Base-by-base conservation (phyloP, 2,797 vertebrate species). In the Anabacerthia variegaticeps region DNA sequence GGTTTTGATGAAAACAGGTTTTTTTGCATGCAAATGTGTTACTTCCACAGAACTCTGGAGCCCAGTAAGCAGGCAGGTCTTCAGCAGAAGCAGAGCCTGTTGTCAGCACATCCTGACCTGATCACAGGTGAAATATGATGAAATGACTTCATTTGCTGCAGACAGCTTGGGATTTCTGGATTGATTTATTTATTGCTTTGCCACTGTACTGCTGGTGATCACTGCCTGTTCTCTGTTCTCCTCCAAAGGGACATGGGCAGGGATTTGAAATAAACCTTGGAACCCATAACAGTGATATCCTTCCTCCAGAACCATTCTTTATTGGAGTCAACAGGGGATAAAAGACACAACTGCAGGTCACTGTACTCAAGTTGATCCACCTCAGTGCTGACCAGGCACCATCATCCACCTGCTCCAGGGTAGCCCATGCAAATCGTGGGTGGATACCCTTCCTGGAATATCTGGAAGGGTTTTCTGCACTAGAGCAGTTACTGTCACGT, bases 211-310 rank as follows among this genome's bases (percentile, higher is more conserved):
- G 59, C 59, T 30, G 34, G 22, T 56, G 73, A 23, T 54, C 41
- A 51, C 4, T 1, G 3, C 32, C 63, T 1, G 2, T 9, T 17
- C 61, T 36, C 63, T 1, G 2, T 8, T 19, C 56, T 34, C 19
- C 26, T 27, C 54, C 63, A 46, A 12, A 49, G 67, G 68, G 51
- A 63, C 43, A 14, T 0, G n/a, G 32, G 3, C 1, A 41, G 54
- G 17, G 41, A 12, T 61, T 39, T 24, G 66, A n/a, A 74, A 71
- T 16, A 10, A 86, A 15, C 24, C 2, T 20, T 55, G 74, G n/a
- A 15, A 46, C 59, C 61, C 34, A 0, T 7, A 58, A 7, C 62
- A 43, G 39, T 0, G 5, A 28, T 3, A 18, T 22, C 48, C 43
- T 65, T 14, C 32, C 59, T 48, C 37, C 66, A 46, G 89, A 21